Percentiles rank a stretch among this genome's conserved stretches.
Evolutionary conservation across 2,113 vertebrate species (phyloP).

Genomic region (Hypocryptadius cinnamomeus): DNA sequence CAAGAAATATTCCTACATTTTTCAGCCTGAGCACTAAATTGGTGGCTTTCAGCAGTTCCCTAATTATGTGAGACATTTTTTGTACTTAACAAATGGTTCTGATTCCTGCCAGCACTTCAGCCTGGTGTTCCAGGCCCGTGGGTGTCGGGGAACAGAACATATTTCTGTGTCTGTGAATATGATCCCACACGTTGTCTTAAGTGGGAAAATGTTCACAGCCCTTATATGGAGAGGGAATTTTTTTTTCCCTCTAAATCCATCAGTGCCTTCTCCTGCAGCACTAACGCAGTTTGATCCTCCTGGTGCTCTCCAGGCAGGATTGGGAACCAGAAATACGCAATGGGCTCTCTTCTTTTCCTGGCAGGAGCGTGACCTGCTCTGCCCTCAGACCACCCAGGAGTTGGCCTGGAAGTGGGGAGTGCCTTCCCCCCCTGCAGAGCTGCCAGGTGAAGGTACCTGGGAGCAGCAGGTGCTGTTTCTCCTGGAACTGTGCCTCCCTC

Average conservation of each 20-base stretch:
- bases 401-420: neutral
- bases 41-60: conserved; percentile 54
- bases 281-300: neutral
- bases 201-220: conserved; percentile 59
- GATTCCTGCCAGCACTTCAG: conserved; percentile 63
- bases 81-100: conserved; percentile 63
- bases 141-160: conserved; percentile 69
- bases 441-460: neutral
- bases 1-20: neutral
- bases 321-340: neutral
- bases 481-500: neutral
- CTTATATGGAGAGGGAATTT: conserved; percentile 31
- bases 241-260: neutral
- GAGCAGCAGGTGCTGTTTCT: neutral
- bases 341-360: neutral
- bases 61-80: conserved; percentile 56
- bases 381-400: neutral
- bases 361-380: neutral
- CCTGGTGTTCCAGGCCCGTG: conserved; percentile 60
- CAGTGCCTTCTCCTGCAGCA: neutral
- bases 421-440: neutral
- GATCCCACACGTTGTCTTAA: conserved; percentile 68
- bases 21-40: conserved; percentile 49
- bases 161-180: conserved; percentile 69
- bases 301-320: neutral